These are phyloP conservation scores for Microcebus lehilahytsara DNA, from an alignment of 2,113 vertebrate species.

Conservation along the genomic window DNA sequence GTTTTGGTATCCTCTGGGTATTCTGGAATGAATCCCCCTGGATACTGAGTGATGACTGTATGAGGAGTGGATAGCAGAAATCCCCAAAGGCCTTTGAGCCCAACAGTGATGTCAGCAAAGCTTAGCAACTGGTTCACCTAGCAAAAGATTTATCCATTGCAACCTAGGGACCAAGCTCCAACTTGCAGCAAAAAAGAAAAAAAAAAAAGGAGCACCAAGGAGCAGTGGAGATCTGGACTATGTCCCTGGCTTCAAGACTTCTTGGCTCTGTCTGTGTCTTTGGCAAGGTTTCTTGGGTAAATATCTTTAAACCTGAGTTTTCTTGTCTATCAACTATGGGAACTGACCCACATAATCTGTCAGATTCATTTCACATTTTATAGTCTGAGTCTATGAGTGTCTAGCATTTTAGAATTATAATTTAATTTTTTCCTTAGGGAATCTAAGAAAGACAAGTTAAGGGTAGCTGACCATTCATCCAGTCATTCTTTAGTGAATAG, in stretches of 20 bases:
- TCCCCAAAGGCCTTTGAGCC: background rate
- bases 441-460: background rate
- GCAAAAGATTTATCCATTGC: slow-evolving; percentile 23
- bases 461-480: background rate
- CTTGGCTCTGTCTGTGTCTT: background rate
- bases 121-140: slow-evolving; percentile 13
- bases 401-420: background rate
- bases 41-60: background rate
- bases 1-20: background rate
- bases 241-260: background rate
- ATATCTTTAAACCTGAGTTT: slow-evolving; percentile 41
- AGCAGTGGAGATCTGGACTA: background rate
- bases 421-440: background rate
- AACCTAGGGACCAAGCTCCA: background rate
- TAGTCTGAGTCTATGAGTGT: background rate
- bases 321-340: background rate
- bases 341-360: background rate
- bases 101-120: slow-evolving; percentile 44
- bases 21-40: background rate
- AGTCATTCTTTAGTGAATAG: background rate
- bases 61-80: background rate
- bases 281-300: background rate
- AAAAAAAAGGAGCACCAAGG: background rate
- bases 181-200: background rate
- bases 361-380: background rate